Conservation (phyloP, 2,113 vertebrate species). For the Platanista minor region DNA sequence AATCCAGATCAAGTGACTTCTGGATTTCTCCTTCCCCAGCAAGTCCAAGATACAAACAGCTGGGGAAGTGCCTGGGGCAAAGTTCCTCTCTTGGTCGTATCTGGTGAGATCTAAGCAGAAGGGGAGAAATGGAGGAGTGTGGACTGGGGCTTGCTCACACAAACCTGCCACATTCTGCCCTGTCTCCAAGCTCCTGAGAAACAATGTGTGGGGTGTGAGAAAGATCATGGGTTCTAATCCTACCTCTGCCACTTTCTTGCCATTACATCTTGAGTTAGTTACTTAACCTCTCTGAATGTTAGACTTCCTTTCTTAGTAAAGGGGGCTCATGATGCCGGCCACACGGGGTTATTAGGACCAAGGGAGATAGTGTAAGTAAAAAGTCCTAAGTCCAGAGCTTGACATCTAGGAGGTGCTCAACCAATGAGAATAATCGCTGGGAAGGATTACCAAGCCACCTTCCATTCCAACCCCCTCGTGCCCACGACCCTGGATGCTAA, state of each 20-base stretch:
- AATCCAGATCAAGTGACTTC: not conserved
- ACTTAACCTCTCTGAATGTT: not conserved
- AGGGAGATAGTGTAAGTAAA: accelerated
- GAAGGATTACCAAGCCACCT: no score
- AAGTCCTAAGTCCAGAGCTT: not conserved
- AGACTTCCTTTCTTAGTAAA: not conserved
- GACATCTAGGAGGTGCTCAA: accelerated
- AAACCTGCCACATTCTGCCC: not conserved
- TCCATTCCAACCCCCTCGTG: accelerated
- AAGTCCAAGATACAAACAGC: not conserved
- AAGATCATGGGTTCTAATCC: not conserved
- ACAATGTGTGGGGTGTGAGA: accelerated
- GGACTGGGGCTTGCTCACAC: not conserved
- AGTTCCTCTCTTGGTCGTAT: not conserved
- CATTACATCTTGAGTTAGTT: accelerated
- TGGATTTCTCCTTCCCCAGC: not conserved
- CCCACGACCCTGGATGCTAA: not conserved
- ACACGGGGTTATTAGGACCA: accelerated
- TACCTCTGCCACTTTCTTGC: not conserved
- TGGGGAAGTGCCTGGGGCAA: no score
- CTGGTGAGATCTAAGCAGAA: not conserved
- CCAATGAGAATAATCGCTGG: accelerated
- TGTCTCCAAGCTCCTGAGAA: not conserved
- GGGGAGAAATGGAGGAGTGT: accelerated
- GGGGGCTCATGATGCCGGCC: accelerated